phyloP scores from a whole-genome alignment of 1,140 invertebrate genomes.

The Neodiprion pinetum region DNA sequence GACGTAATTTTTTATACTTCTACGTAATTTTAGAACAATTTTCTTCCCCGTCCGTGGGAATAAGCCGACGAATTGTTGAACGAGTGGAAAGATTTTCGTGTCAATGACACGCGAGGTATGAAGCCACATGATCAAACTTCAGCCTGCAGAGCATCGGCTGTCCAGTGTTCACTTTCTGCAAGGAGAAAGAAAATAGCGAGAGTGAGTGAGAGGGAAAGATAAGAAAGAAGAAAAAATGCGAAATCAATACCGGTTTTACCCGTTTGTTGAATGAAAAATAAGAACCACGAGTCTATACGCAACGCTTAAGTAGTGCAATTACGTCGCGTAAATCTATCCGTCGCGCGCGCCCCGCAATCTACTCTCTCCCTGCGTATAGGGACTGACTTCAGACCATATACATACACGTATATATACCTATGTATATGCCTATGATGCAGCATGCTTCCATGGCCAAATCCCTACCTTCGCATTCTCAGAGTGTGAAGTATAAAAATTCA shows the following conservation, averaged over 20 bases:
- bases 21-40: too few relatives aligned
- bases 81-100: neutral
- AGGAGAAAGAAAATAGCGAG: too few relatives aligned
- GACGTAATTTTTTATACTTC: too few relatives aligned
- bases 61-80: neutral
- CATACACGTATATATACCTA: too few relatives aligned
- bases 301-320: slow-evolving; percentile 5
- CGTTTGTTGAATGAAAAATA: slow-evolving; percentile 4
- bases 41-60: neutral
- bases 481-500: too few relatives aligned
- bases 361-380: too few relatives aligned
- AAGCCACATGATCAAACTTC: neutral
- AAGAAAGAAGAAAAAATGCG: neutral
- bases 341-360: neutral
- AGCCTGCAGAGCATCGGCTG: neutral
- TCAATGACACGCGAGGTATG: neutral
- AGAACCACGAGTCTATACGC: neutral
- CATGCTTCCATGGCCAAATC: too few relatives aligned
- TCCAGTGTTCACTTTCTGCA: too few relatives aligned
- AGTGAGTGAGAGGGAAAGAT: too few relatives aligned
- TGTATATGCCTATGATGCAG: too few relatives aligned
- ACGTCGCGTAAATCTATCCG: slow-evolving; percentile 1
- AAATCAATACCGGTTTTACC: neutral
- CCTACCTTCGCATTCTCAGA: too few relatives aligned
- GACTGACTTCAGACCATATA: too few relatives aligned